A percentile compares a stretch with the other conserved stretches of the same genome.
phyloP scores from a whole-genome alignment of 1,140 invertebrate genomes.

The Ceratosolen solmsi region DNA sequence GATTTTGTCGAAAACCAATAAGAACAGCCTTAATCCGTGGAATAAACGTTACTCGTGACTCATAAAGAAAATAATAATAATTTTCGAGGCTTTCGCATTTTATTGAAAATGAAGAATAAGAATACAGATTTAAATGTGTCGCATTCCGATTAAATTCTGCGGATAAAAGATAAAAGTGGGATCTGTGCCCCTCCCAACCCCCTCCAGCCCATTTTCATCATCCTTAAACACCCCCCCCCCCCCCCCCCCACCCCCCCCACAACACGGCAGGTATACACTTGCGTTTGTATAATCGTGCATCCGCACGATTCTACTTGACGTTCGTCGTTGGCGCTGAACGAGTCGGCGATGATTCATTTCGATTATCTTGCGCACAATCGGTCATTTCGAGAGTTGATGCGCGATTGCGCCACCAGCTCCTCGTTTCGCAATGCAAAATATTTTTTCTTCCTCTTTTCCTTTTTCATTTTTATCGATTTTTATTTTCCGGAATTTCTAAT shows the following conservation, averaged over 20 bases:
- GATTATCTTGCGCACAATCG: constrained; percentile 46
- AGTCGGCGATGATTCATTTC: constrained; percentile 43
- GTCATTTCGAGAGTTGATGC: constrained; percentile 34
- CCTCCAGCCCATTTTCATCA: no score
- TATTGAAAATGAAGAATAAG: no score
- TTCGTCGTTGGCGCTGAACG: no score
- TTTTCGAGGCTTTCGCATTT: background rate
- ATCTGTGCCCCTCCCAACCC: no score
- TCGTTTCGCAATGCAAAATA: constrained; percentile 23
- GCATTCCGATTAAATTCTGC: no score
- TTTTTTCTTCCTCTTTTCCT: background rate
- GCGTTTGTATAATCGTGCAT: no score
- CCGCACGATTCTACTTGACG: no score
- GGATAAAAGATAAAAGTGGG: no score
- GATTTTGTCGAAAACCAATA: no score
- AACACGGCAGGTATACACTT: no score
- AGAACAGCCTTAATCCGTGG: background rate
- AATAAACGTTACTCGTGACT: background rate
- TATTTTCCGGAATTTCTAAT: constrained; percentile 38
- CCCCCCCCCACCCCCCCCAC: no score
- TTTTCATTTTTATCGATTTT: background rate
- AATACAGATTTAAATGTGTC: background rate
- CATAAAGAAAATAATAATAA: background rate
- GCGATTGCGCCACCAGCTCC: constrained; percentile 27
- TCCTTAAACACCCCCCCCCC: no score